These are phyloP conservation scores for Chironomus tentans DNA, from an alignment of 2,888 invertebrate genomes.

Conservation along the genomic window DNA sequence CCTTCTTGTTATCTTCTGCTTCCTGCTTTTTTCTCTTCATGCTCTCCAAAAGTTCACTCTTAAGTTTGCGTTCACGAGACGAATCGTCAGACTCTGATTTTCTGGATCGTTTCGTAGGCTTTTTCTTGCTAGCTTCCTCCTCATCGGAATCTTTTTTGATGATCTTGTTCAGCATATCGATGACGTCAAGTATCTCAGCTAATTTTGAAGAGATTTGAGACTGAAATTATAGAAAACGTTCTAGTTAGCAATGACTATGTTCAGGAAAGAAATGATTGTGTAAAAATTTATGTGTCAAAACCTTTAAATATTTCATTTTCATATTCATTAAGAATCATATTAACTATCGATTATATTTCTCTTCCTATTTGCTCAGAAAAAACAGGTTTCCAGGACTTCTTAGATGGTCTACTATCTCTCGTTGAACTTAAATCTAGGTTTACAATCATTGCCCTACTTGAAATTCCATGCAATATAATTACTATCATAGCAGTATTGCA, in stretches of 20 bases:
- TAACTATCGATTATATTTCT: background rate
- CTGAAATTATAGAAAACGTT: slow-evolving; percentile 30
- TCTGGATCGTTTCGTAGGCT: background rate
- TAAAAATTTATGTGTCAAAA: slow-evolving; percentile 27
- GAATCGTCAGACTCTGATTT: slow-evolving; percentile 32
- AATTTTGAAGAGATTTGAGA: slow-evolving; percentile 42
- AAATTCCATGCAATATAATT: background rate
- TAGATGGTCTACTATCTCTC: background rate
- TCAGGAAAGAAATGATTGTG: background rate
- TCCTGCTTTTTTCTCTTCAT: slow-evolving; percentile 33
- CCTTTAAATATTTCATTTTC: slow-evolving; percentile 23
- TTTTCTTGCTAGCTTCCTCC: slow-evolving; percentile 27
- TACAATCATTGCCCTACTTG: slow-evolving; percentile 17
- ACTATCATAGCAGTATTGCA: background rate
- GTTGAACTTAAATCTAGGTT: background rate
- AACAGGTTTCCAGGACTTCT: background rate
- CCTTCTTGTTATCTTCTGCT: slow-evolving; percentile 6
- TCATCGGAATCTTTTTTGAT: slow-evolving; percentile 56
- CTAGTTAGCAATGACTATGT: background rate
- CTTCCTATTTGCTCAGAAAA: background rate
- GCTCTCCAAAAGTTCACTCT: slow-evolving; percentile 40
- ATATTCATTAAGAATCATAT: slow-evolving; percentile 2
- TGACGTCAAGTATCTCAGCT: slow-evolving; percentile 73
- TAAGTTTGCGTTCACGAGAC: slow-evolving; percentile 41
- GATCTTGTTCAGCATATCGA: slow-evolving; percentile 78